Evolutionary conservation across 2,797 vertebrate species (phyloP).

Genomic region (Syngnathus rostellatus): DNA sequence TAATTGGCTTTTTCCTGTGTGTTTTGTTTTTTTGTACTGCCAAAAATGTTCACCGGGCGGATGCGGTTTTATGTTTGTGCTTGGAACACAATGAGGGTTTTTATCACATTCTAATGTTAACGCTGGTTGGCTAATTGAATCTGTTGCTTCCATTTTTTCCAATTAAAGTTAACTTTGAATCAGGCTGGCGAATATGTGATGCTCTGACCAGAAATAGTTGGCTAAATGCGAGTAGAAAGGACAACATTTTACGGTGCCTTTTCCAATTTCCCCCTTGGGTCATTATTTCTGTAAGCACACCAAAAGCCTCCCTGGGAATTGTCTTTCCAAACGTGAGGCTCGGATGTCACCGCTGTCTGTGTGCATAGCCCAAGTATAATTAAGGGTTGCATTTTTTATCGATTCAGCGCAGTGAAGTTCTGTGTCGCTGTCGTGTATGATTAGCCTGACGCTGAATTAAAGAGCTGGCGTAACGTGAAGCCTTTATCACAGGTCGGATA

Average conservation of each 20-base stretch:
- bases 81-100: not conserved
- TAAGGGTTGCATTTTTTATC: constrained; percentile 22
- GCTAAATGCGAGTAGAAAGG: too few relatives aligned
- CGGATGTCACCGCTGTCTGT: constrained; percentile 9
- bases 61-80: not conserved
- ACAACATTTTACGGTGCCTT: not conserved
- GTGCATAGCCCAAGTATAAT: constrained; percentile 11
- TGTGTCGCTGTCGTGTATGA: constrained; percentile 26
- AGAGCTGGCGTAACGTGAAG: constrained; percentile 15
- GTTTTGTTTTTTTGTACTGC: not conserved
- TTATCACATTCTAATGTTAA: not conserved
- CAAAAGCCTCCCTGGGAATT: not conserved
- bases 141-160: not conserved
- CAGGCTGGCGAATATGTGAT: not conserved
- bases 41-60: not conserved
- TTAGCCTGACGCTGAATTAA: constrained; percentile 24
- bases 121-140: not conserved
- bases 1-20: not conserved
- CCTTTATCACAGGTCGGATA: constrained; percentile 23
- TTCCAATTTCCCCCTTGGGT: not conserved
- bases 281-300: not conserved
- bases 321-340: constrained; percentile 6
- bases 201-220: not conserved
- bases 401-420: constrained; percentile 13
- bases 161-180: constrained; percentile 1